Base-by-base conservation (phyloP, 2,113 vertebrate genomes). In the Lampris incognitus region DNA sequence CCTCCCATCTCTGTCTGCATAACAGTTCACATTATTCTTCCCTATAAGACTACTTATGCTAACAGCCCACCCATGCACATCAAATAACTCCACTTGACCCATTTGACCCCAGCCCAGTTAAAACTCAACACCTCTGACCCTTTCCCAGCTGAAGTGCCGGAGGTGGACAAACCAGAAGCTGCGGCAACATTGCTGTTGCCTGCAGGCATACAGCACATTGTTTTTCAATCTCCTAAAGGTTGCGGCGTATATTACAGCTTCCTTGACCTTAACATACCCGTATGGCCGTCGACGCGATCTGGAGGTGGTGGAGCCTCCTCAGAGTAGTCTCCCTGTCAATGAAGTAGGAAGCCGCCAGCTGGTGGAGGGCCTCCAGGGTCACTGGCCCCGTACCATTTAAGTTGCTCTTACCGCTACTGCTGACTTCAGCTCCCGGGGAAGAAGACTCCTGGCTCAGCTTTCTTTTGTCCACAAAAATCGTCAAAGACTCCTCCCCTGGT, bases 271-370 rank as follows among this genome's bases (percentile, higher is more conserved):
- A 51, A 84, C 89, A 0, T 92, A 95, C 95, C 94, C 94, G 91
- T 85, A 95, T 94, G 76, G 93, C 92, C 0, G 92, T 89, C 49
- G 94, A 94, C 62, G 95, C 93, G 2, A 95, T 95, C 89, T 95
- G 95, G 56, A 95, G 93, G 87, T 95, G 94, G 83, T 95, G 95
- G 37, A 95, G 92, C 69, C 87, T 84, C 55, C 94, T 91, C 62
- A 95, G 90, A 1, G 95, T 95, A 80, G 92, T 93, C 87, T 95
- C 94, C 69, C 95, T 90, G 91, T 95, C 94, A 1, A 93, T 95
- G 91, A 95, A 95, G 88, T 95, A 95, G 77, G 95, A 95, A 9
- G 95, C 94, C 2, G 95, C 94, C 85, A 95, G 88, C 86, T 95
- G 94, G 85, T 95, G 94, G 49, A 95, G 93, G 46, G 88, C 89